Percentiles rank a stretch among this genome's conserved stretches.
phyloP scores from a whole-genome alignment of 2,113 vertebrate species.

The Callipepla californica region DNA sequence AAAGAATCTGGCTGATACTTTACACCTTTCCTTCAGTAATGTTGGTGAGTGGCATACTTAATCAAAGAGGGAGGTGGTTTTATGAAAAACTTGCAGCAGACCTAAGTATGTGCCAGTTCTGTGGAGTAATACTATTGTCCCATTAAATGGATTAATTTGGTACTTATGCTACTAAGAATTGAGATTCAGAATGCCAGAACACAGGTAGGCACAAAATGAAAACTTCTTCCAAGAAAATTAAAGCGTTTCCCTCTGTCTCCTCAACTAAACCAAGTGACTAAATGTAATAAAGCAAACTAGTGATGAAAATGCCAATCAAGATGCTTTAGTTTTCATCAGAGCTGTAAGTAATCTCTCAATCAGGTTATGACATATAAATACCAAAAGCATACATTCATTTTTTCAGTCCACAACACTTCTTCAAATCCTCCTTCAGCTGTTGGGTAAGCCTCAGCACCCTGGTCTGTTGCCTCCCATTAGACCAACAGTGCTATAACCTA shows the following conservation, averaged over 20 bases:
- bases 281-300: background rate
- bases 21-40: background rate
- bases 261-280: background rate
- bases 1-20: background rate
- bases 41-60: background rate
- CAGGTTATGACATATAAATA: background rate
- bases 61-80: background rate
- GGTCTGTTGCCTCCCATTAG: background rate
- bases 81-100: background rate
- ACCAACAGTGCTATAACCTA: background rate
- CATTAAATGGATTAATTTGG: background rate
- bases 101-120: background rate
- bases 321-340: background rate
- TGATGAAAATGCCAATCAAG: background rate
- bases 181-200: background rate
- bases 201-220: background rate
- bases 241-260: background rate
- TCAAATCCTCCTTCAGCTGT: background rate
- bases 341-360: background rate
- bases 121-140: background rate
- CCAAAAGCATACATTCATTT: background rate
- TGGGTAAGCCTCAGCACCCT: background rate
- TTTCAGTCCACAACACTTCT: fast-evolving
- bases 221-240: background rate
- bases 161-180: background rate